Conservation (phyloP, 2,888 invertebrate species). For the Orchesella flavescens region DNA sequence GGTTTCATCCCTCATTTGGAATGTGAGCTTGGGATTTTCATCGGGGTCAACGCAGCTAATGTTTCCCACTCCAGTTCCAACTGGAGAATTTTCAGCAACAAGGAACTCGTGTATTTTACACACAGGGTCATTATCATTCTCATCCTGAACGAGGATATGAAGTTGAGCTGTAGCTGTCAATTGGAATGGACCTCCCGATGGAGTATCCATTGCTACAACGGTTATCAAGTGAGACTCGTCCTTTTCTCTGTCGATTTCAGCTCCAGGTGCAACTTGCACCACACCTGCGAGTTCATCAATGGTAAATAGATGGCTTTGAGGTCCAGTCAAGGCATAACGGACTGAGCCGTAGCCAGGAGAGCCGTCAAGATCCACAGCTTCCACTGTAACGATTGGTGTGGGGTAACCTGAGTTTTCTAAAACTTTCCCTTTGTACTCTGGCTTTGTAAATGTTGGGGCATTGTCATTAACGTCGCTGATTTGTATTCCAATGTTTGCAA, state of each 20-base stretch:
- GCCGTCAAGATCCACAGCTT: constrained; percentile 80
- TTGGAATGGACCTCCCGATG: constrained; percentile 81
- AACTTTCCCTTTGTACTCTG: constrained; percentile 82
- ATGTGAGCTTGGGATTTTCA: constrained; percentile 74
- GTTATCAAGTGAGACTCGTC: constrained; percentile 82
- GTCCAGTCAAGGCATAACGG: constrained; percentile 82
- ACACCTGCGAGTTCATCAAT: constrained; percentile 83
- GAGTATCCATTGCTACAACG: constrained; percentile 85
- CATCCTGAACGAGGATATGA: constrained; percentile 79
- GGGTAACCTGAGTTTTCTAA: constrained; percentile 82
- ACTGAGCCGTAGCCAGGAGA: constrained; percentile 80
- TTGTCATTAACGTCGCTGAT: constrained; percentile 86
- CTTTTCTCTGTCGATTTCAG: constrained; percentile 82
- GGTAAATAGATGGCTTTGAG: constrained; percentile 83
- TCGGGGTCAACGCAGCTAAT: constrained; percentile 85
- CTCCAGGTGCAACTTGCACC: constrained; percentile 79
- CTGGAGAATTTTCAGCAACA: constrained; percentile 83
- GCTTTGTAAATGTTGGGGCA: constrained; percentile 78
- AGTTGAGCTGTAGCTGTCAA: constrained; percentile 79
- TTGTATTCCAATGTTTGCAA: constrained; percentile 82
- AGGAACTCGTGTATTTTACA: constrained; percentile 82
- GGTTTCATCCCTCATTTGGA: constrained; percentile 66
- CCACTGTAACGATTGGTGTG: constrained; percentile 81
- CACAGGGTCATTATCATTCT: constrained; percentile 85
- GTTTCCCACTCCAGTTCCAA: constrained; percentile 81